phyloP scores from a whole-genome alignment of 2,888 invertebrate species.

The Chrysotoxum bicinctum region DNA sequence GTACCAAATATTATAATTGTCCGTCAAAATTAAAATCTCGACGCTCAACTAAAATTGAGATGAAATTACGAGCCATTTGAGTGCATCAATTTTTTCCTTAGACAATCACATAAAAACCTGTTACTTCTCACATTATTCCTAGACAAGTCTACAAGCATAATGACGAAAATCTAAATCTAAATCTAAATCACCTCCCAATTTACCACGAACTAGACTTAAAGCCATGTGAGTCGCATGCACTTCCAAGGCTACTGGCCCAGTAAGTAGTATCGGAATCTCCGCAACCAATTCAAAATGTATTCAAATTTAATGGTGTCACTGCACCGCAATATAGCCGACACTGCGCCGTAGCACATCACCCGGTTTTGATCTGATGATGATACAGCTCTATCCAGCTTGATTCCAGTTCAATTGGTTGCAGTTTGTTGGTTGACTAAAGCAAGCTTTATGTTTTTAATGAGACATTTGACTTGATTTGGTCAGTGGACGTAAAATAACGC shows the following conservation, averaged over 20 bases:
- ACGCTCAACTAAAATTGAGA: constrained; percentile 39
- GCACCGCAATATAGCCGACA: constrained; percentile 12
- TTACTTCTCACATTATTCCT: constrained; percentile 28
- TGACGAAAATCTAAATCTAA: constrained; percentile 30
- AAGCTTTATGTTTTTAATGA: constrained; percentile 56
- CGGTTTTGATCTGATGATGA: constrained; percentile 44
- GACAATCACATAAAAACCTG: constrained; percentile 32
- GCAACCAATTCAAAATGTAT: constrained; percentile 66
- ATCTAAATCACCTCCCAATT: constrained; percentile 29
- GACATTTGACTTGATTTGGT: constrained; percentile 65
- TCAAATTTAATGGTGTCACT: constrained; percentile 69
- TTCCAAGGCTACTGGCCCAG: constrained; percentile 2
- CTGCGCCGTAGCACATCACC: constrained; percentile 15
- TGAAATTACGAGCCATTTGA: constrained; percentile 57
- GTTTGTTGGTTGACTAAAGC: constrained; percentile 23
- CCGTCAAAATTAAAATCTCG: neutral
- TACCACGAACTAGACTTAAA: constrained; percentile 36
- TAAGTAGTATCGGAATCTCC: constrained; percentile 2
- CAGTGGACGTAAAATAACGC: constrained; percentile 49
- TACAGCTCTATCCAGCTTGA: neutral
- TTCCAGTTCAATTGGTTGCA: constrained; percentile 46
- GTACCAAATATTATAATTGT: no score
- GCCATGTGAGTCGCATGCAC: constrained; percentile 15
- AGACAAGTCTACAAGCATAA: neutral
- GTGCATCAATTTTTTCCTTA: constrained; percentile 38